Evolutionary conservation across 2,797 vertebrate genomes (phyloP).

Genomic region (Aselliscus stoliczkanus): DNA sequence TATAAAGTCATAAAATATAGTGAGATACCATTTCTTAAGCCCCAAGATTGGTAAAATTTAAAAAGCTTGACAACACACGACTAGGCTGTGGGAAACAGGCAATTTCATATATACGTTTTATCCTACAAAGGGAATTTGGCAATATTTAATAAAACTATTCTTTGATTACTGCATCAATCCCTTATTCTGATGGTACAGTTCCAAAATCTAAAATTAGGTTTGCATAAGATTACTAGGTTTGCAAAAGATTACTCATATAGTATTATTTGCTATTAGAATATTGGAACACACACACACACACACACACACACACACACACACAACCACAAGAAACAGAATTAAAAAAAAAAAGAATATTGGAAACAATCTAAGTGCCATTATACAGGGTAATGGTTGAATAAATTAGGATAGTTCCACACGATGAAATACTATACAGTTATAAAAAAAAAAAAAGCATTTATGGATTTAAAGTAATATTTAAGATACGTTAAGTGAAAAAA

Average conservation of each 20-base stretch:
- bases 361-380: neutral
- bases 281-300: too few relatives aligned
- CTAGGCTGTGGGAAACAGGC: neutral
- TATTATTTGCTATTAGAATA: neutral
- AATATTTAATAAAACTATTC: conserved; percentile 26
- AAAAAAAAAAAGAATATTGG: neutral
- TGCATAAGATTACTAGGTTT: neutral
- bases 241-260: neutral
- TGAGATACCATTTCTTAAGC: conserved; percentile 27
- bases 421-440: neutral
- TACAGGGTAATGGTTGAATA: neutral
- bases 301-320: too few relatives aligned
- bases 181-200: neutral
- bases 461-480: neutral
- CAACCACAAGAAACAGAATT: too few relatives aligned
- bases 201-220: neutral
- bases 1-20: neutral
- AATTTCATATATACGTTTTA: neutral
- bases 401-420: neutral
- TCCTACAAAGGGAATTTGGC: neutral
- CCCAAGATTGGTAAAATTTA: neutral
- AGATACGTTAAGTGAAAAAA: neutral
- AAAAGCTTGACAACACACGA: neutral
- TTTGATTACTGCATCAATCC: neutral
- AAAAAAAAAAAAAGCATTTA: neutral